These are phyloP conservation scores for Zaprionus ornatus DNA, from an alignment of 1,140 invertebrate species.

Conservation along the genomic window DNA sequence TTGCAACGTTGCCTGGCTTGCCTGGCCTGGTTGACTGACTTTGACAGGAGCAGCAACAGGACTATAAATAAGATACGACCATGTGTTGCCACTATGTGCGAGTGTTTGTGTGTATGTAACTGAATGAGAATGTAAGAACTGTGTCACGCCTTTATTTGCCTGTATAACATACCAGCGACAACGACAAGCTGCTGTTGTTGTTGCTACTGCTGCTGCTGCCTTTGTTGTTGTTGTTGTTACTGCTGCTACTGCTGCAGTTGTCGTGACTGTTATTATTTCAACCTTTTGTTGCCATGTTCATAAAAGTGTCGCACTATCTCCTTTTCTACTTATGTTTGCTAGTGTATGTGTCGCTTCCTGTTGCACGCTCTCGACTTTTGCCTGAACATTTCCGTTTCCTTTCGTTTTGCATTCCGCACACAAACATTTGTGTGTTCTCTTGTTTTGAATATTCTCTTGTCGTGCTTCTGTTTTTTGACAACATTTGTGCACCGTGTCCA, in stretches of 20 bases:
- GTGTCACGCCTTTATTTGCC: conserved; percentile 78
- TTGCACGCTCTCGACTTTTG: conserved; percentile 69
- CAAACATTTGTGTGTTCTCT: not conserved
- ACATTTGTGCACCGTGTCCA: conserved; percentile 22
- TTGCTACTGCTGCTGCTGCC: not conserved
- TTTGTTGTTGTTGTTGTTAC: conserved; percentile 22
- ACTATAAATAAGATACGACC: conserved; percentile 65
- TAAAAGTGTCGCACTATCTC: conserved; percentile 55
- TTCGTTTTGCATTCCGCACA: conserved; percentile 60
- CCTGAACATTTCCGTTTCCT: conserved; percentile 72
- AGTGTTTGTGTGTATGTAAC: conserved; percentile 37
- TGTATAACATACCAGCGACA: conserved; percentile 52
- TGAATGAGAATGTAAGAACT: conserved; percentile 65
- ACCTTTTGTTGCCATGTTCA: conserved; percentile 60
- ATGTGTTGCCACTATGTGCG: conserved; percentile 34
- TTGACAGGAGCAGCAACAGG: conserved; percentile 53
- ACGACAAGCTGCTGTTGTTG: conserved; percentile 43
- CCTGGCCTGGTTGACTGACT: conserved; percentile 61
- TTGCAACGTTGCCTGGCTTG: not conserved
- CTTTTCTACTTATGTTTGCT: conserved; percentile 24
- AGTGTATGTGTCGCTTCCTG: conserved; percentile 53
- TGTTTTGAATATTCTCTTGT: conserved; percentile 6
- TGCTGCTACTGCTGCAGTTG: conserved; percentile 54
- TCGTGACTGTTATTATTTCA: conserved; percentile 70
- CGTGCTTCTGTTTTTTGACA: conserved; percentile 3